Conservation (phyloP, 2,888 invertebrate species). For the Callyntrura sp. region DNA sequence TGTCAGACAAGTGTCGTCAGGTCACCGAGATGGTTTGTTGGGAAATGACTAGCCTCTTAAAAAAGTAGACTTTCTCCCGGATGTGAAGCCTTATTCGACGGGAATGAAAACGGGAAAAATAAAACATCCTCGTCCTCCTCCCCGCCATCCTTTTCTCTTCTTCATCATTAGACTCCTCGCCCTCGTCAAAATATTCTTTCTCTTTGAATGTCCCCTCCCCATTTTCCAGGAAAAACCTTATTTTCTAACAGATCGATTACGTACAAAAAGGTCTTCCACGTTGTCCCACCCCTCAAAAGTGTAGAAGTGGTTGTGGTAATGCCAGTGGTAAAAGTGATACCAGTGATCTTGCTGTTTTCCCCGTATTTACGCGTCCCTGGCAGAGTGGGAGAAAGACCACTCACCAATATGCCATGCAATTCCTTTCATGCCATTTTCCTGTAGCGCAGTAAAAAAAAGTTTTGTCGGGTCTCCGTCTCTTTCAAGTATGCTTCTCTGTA, state of each 20-base stretch:
- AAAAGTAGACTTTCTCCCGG: too few species aligned
- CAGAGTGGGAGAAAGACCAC: neutral
- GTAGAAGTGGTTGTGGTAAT: too few species aligned
- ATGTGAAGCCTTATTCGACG: neutral
- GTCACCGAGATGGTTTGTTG: too few species aligned
- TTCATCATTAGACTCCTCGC: neutral
- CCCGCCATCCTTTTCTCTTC: neutral
- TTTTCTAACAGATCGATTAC: conserved; percentile 41
- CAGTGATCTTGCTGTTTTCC: neutral
- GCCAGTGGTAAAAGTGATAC: neutral
- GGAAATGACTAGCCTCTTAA: too few species aligned
- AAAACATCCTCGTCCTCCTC: too few species aligned
- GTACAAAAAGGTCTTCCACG: conserved; percentile 19
- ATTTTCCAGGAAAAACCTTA: neutral
- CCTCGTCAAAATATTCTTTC: neutral
- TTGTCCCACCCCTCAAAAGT: neutral
- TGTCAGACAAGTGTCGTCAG: too few species aligned
- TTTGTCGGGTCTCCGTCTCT: neutral
- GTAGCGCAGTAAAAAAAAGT: neutral
- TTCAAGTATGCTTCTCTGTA: neutral
- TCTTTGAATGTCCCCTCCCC: neutral
- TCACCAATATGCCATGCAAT: neutral
- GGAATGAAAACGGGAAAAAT: conserved; percentile 27
- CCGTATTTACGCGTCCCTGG: neutral
- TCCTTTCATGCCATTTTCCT: neutral